Evolutionary conservation across 2,113 vertebrate genomes (phyloP), one percentile per base, ranked within the genome.

Genomic region (Erinaceus europaeus): DNA sequence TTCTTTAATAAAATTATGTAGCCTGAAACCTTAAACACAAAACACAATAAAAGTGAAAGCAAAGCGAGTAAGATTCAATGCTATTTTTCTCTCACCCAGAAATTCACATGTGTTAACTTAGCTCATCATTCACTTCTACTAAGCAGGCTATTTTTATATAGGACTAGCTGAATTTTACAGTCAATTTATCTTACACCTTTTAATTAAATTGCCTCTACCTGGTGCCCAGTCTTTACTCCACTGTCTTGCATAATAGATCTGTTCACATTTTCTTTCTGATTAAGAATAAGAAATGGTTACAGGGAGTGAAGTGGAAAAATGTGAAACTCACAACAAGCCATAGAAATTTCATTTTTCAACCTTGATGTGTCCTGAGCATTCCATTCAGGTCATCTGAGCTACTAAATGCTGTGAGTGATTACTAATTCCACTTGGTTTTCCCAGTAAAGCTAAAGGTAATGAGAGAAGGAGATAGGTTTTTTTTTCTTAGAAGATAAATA

Each of bases 131-230:
- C 40, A 85, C 18, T 52, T 64, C 72, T 86, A 50, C 40, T 72
- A 84, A 68, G 23, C 36, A 21, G 25, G 53, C n/a, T 75, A 29
- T 86, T 95, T 90, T 88, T 68, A 73, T 53, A 77, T 20, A 84
- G 32, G 29, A 75, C 76, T 55, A 55, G 29, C 9, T 67, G 44
- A 84, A 88, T 71, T 88, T 90, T 88, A 61, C 21, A 87, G n/a
- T 91, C 68, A 81, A 88, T 76, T 81, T 87, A 48, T 88, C 68
- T 90, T 90, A 67, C 34, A 75, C 52, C 75, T 90, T 90, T 86
- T 93, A 91, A 93, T 93, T 91, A 91, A 88, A 88, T 78, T 64
- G 27, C 64, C 64, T 86, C 77, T 67, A 72, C 42, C 64, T 84
- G 27, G 42, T 27, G 13, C 38, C 73, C 9, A 1, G 32, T 46